Conservation (phyloP, 2,113 vertebrate genomes). For the Pithys albifrons region DNA sequence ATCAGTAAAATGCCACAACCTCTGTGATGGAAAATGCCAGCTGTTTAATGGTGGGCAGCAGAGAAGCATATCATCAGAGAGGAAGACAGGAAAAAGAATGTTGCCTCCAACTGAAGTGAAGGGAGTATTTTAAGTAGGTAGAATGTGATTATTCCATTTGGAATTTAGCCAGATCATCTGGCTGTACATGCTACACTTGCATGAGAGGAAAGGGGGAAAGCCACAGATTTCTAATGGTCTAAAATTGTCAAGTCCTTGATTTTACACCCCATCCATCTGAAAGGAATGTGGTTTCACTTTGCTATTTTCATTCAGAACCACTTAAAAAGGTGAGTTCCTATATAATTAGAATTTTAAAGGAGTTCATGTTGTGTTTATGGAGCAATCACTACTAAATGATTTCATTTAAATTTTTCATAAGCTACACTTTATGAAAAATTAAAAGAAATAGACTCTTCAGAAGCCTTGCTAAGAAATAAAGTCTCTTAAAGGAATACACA, state of each 20-base stretch:
- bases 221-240: neutral
- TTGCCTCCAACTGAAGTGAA: neutral
- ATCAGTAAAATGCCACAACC: neutral
- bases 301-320: conserved; percentile 25
- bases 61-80: fast-evolving
- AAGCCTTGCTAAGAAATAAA: conserved; percentile 40
- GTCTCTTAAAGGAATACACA: conserved; percentile 49
- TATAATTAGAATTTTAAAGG: conserved; percentile 71
- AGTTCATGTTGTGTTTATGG: conserved; percentile 67
- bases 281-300: neutral
- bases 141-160: conserved; percentile 7
- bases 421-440: conserved; percentile 71
- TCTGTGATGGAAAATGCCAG: fast-evolving
- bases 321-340: conserved; percentile 55
- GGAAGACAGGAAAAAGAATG: neutral
- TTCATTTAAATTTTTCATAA: conserved; percentile 73
- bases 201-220: neutral
- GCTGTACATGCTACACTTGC: neutral
- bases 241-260: neutral
- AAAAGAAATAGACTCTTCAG: conserved; percentile 64
- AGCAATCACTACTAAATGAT: conserved; percentile 71
- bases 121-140: neutral
- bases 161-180: conserved; percentile 18
- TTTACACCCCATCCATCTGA: neutral
- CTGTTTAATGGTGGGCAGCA: conserved; percentile 1